Conservation (phyloP, 2,113 vertebrate species). For the Callorhinus ursinus region DNA sequence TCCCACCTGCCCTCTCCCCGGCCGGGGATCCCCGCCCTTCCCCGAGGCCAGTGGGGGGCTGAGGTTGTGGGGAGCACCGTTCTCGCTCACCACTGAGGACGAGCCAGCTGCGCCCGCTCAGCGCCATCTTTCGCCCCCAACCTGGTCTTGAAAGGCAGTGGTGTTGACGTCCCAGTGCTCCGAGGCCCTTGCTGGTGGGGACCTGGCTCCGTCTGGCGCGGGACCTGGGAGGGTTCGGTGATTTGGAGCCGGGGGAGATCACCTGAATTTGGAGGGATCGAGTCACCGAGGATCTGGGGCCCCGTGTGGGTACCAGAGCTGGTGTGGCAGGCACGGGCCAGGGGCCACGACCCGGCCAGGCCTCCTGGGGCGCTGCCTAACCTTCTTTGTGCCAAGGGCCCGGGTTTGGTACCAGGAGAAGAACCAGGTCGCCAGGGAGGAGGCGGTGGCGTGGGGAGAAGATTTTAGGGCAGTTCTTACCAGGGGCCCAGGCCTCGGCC, state of each 20-base stretch:
- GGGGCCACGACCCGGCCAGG: conserved; percentile 74
- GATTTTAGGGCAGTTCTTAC: background rate
- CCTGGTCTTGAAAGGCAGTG: background rate
- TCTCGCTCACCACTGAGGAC: conserved; percentile 75
- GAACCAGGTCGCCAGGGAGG: conserved; percentile 66
- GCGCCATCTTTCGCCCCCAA: conserved; percentile 46
- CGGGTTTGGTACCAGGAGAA: conserved; percentile 61
- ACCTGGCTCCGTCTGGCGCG: conserved; percentile 55
- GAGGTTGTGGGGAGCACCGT: background rate
- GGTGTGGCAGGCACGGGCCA: conserved; percentile 68
- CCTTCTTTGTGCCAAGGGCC: conserved; percentile 71
- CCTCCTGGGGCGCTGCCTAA: conserved; percentile 75
- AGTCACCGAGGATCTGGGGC: conserved; percentile 77
- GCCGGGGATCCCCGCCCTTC: background rate
- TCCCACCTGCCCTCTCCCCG: background rate
- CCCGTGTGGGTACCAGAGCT: conserved; percentile 50
- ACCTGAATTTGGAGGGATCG: conserved; percentile 82
- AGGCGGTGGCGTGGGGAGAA: background rate
- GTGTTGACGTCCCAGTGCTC: background rate
- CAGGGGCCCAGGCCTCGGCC: too few species aligned
- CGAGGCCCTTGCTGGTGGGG: conserved; percentile 44
- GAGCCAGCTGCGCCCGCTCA: conserved; percentile 53
- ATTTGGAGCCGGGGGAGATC: conserved; percentile 77
- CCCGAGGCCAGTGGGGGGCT: background rate
- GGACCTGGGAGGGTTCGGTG: conserved; percentile 30